Evolutionary conservation across 2,113 vertebrate genomes (phyloP).

Genomic region (Chinchilla lanigera): DNA sequence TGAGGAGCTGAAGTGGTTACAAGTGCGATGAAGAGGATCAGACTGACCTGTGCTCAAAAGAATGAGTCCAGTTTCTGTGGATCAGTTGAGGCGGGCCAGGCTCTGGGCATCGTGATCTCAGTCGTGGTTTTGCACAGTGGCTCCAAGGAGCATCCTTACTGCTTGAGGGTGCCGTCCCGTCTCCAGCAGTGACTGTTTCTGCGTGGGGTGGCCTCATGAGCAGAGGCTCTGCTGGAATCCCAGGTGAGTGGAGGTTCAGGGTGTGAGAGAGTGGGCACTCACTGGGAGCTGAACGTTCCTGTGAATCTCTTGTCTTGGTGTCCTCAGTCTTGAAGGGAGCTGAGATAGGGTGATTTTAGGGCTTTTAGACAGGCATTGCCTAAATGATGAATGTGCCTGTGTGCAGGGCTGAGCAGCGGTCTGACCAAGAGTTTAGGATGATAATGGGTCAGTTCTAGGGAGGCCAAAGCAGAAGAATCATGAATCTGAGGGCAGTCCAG

Average conservation of each 20-base stretch:
- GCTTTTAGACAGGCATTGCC: background rate
- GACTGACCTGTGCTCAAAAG: background rate
- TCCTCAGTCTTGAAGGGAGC: background rate
- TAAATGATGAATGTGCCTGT: background rate
- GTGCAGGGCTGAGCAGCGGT: background rate
- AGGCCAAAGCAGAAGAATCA: background rate
- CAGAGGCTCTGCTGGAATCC: background rate
- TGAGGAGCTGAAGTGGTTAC: background rate
- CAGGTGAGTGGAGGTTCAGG: background rate
- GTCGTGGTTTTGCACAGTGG: background rate
- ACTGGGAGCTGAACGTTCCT: background rate
- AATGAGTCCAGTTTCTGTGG: background rate
- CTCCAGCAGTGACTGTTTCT: background rate
- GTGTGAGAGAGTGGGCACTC: background rate
- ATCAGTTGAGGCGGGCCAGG: background rate
- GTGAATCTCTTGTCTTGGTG: background rate
- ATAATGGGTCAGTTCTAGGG: background rate
- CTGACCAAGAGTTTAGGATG: background rate
- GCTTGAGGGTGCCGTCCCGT: background rate
- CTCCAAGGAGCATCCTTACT: background rate
- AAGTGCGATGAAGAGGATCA: background rate
- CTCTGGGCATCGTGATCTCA: background rate
- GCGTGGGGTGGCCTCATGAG: background rate
- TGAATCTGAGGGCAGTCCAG: background rate
- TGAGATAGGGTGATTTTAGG: background rate